These are phyloP conservation scores for Odocoileus hemionus DNA, from an alignment of 2,113 vertebrate genomes.

Conservation along the genomic window DNA sequence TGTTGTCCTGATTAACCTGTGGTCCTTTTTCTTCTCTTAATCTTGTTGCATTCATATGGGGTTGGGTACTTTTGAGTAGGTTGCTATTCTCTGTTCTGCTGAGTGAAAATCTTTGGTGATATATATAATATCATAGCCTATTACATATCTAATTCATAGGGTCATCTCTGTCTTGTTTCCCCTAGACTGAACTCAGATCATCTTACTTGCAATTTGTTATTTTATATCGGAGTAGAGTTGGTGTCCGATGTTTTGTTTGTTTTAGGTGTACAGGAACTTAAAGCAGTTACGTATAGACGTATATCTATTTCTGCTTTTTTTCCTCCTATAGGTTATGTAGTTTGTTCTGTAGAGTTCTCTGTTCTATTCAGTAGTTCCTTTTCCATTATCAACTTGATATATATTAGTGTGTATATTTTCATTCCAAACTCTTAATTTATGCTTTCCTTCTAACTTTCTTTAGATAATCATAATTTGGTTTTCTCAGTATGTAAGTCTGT, in stretches of 20 bases:
- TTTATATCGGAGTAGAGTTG: neutral
- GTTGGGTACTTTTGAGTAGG: neutral
- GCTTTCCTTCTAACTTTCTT: neutral
- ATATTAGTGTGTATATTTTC: neutral
- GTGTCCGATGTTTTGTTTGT: neutral
- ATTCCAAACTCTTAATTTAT: neutral
- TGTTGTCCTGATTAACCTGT: neutral
- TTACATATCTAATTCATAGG: neutral
- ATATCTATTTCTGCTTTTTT: neutral
- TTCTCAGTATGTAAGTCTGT: neutral
- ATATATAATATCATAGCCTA: neutral
- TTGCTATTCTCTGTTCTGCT: neutral
- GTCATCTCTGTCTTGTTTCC: neutral
- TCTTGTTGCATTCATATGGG: neutral
- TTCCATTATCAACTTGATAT: neutral
- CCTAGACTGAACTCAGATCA: neutral
- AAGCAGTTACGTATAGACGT: neutral
- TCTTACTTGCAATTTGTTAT: neutral
- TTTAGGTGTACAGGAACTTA: neutral
- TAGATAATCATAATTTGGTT: neutral
- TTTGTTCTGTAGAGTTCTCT: neutral
- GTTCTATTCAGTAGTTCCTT: neutral
- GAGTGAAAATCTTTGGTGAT: neutral
- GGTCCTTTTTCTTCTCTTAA: neutral
- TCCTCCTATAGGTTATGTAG: neutral